Conservation (phyloP, 2,797 vertebrate genomes). For the Nyctalus aviator region DNA sequence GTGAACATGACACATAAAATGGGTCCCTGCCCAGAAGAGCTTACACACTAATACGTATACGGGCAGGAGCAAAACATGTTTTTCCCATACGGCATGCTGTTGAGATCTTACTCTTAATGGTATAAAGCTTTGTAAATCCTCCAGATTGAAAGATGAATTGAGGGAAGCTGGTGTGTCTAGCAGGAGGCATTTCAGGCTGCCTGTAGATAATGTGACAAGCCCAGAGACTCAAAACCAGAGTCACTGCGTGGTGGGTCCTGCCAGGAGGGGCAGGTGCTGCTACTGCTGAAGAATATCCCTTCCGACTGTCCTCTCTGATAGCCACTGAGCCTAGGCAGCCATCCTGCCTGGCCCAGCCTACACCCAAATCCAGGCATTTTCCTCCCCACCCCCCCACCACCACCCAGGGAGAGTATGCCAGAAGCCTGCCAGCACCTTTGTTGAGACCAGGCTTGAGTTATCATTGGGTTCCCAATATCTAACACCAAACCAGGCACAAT, state of each 20-base stretch:
- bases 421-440: too few relatives aligned
- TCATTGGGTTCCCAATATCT: neutral
- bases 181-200: constrained; percentile 53
- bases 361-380: neutral
- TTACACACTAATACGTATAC: constrained; percentile 43
- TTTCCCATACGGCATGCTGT: constrained; percentile 45
- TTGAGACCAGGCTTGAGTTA: neutral
- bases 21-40: constrained; percentile 65
- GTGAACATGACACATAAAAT: constrained; percentile 12
- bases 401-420: neutral
- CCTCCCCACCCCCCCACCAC: neutral
- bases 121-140: constrained; percentile 80
- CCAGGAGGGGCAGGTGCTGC: constrained; percentile 57
- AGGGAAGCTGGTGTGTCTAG: neutral
- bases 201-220: constrained; percentile 73
- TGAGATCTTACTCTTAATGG: constrained; percentile 73
- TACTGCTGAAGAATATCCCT: neutral
- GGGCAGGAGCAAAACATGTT: constrained; percentile 43
- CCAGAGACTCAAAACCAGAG: constrained; percentile 17
- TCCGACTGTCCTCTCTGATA: neutral
- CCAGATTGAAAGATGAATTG: constrained; percentile 73
- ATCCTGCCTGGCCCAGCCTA: neutral
- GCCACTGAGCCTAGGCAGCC: constrained; percentile 24
- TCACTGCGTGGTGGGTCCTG: neutral
- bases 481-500: neutral